These are phyloP conservation scores for Drosophila meridiana DNA, from an alignment of 2,888 invertebrate species.

Conservation along the genomic window DNA sequence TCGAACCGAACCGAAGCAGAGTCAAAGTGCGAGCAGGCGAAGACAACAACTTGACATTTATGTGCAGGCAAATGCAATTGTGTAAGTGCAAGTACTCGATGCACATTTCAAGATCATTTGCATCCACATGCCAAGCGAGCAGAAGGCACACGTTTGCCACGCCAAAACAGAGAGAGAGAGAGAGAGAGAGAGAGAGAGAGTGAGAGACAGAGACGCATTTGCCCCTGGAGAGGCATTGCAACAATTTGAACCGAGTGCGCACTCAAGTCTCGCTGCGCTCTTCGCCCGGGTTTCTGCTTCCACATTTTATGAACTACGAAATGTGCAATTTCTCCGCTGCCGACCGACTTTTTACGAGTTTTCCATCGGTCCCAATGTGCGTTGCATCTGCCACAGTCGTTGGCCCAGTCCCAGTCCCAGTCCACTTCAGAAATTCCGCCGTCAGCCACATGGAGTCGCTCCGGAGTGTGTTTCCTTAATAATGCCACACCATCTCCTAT, in stretches of 20 bases:
- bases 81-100: constrained; percentile 49
- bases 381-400: constrained; percentile 63
- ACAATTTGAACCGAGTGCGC: constrained; percentile 38
- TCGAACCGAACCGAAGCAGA: constrained; percentile 11
- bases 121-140: constrained; percentile 40
- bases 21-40: constrained; percentile 67
- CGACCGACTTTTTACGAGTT: constrained; percentile 66
- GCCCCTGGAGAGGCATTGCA: constrained; percentile 40
- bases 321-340: constrained; percentile 74
- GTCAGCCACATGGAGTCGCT: constrained; percentile 71
- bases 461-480: constrained; percentile 51
- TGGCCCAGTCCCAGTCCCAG: constrained; percentile 48
- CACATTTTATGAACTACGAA: constrained; percentile 73
- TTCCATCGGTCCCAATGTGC: constrained; percentile 74
- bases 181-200: not conserved
- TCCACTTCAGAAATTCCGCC: constrained; percentile 73
- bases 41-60: constrained; percentile 78
- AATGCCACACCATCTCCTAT: constrained; percentile 18
- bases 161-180: not conserved
- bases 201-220: constrained; percentile 16
- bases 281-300: constrained; percentile 13
- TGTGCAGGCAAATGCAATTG: constrained; percentile 69
- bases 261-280: constrained; percentile 51
- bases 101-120: constrained; percentile 75
- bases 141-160: constrained; percentile 21